Evolutionary conservation across 2,113 vertebrate species (phyloP).

Genomic region (Pithys albifrons): DNA sequence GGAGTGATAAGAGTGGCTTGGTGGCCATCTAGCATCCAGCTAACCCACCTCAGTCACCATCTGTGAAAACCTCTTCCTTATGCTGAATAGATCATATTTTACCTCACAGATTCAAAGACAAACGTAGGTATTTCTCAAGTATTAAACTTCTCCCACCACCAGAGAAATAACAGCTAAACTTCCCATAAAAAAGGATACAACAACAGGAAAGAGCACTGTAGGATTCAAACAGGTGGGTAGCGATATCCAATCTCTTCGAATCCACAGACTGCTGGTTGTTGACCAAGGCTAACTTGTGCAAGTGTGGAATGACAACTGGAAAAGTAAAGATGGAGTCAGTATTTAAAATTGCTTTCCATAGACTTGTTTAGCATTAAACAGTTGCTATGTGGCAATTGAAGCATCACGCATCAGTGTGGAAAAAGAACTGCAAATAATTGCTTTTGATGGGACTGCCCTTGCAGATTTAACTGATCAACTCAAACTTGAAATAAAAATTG

Average conservation of each 20-base stretch:
- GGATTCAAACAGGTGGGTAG: slow-evolving; percentile 95
- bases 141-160: not conserved
- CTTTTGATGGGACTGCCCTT: not conserved
- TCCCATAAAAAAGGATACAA: slow-evolving; percentile 86
- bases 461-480: not conserved
- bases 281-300: slow-evolving; percentile 92
- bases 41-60: not conserved
- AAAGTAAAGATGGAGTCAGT: slow-evolving; percentile 19
- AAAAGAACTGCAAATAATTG: not conserved
- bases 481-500: not conserved
- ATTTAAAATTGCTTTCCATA: not conserved
- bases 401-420: not conserved
- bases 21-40: not conserved
- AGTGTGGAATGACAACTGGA: slow-evolving; percentile 95
- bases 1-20: not conserved
- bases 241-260: slow-evolving; percentile 92
- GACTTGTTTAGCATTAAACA: not conserved
- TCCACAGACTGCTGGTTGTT: slow-evolving; percentile 95
- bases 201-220: slow-evolving; percentile 99
- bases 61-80: not conserved
- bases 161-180: not conserved
- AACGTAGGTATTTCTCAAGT: not conserved
- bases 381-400: not conserved
- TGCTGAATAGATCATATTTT: not conserved
- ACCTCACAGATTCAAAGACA: not conserved